Conservation (phyloP, 37 sponge, comb jelly and placozoan genomes). For the Chondrilla cf. caribensis region DNA sequence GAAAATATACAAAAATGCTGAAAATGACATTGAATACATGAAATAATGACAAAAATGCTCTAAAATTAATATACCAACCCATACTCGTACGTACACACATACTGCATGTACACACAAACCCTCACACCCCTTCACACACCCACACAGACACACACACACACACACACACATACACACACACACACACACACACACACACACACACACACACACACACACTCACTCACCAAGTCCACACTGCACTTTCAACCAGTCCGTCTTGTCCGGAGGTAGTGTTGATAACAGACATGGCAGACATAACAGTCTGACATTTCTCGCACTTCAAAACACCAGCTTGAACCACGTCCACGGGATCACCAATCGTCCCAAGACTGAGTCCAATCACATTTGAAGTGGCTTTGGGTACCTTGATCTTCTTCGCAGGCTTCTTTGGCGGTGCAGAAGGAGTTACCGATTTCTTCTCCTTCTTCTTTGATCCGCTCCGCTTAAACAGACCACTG, state of each 20-base stretch:
- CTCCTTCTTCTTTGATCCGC: constrained; percentile 17
- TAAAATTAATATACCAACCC: no score
- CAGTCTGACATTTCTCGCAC: constrained; percentile 64
- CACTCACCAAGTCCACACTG: constrained; percentile 75
- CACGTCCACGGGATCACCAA: constrained; percentile 39
- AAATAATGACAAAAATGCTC: no score
- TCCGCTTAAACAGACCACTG: constrained; percentile 10
- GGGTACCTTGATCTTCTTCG: constrained; percentile 70
- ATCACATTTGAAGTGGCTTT: constrained; percentile 65
- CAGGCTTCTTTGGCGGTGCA: constrained; percentile 7
- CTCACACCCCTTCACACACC: no score
- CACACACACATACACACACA: no score
- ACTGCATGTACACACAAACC: no score
- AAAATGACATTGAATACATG: no score
- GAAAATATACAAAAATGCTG: background rate
- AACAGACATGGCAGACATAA: constrained; percentile 65
- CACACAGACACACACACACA: no score
- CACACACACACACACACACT: no score
- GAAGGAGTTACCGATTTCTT: background rate
- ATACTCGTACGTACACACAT: no score
- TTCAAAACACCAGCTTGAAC: constrained; percentile 40
- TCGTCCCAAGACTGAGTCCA: constrained; percentile 65
- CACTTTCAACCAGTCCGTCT: background rate
- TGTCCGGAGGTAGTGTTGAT: constrained; percentile 26
- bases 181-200: no score